These are phyloP conservation scores for Miltochrista miniata DNA, from an alignment of 2,888 invertebrate genomes.

Conservation along the genomic window DNA sequence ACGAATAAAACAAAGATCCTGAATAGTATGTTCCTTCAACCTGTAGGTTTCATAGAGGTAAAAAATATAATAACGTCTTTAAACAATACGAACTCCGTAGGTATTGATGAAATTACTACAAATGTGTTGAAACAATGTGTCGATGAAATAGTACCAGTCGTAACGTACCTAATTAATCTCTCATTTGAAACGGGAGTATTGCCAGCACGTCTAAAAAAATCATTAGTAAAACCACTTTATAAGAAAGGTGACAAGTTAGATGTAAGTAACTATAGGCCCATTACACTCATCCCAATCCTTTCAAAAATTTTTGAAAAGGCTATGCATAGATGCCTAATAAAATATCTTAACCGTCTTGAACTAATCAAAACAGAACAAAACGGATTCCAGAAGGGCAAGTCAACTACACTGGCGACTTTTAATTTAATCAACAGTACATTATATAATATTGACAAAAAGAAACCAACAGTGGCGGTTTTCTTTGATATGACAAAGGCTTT, in stretches of 20 bases:
- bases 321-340: neutral
- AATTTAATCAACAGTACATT: neutral
- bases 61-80: neutral
- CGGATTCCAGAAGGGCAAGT: neutral
- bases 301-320: neutral
- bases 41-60: neutral
- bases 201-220: neutral
- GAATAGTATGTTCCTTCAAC: neutral
- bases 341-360: neutral
- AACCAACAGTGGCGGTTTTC: neutral
- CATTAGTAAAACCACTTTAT: neutral
- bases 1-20: neutral
- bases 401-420: neutral
- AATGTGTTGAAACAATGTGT: neutral
- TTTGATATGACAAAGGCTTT: neutral
- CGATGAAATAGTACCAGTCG: neutral
- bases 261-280: neutral
- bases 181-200: neutral
- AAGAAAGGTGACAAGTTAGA: neutral
- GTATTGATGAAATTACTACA: neutral
- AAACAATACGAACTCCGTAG: neutral
- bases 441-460: neutral
- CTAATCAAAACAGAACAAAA: neutral
- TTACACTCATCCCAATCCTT: constrained; percentile 1
- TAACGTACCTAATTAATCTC: neutral